Conservation (phyloP, 2,113 vertebrate species). For the Phrynocephalus versicolor region DNA sequence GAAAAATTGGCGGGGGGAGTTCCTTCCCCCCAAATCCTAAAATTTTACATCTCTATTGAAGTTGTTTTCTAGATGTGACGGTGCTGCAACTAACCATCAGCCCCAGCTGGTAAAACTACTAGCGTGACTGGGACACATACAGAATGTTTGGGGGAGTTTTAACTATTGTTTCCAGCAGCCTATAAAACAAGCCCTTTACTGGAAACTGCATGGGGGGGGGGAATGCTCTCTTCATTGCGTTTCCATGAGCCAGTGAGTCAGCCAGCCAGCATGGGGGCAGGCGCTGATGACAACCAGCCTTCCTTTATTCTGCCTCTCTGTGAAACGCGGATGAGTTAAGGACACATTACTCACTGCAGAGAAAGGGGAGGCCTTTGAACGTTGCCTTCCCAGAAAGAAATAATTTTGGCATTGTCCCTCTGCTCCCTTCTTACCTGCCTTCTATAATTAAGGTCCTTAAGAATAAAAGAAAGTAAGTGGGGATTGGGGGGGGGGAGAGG, state of each 20-base stretch:
- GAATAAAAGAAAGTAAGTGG: neutral
- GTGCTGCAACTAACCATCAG: too few species aligned
- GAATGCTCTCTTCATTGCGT: neutral
- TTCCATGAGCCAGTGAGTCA: neutral
- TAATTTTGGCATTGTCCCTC: neutral
- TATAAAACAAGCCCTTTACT: neutral
- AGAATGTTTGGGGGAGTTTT: neutral
- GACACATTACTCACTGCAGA: neutral
- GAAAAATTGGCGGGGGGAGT: too few species aligned
- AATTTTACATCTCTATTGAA: too few species aligned
- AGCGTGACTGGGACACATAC: too few species aligned
- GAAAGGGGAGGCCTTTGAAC: neutral
- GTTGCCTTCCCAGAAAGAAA: neutral
- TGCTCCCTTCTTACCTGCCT: neutral
- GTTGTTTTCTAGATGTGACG: neutral
- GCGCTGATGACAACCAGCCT: neutral
- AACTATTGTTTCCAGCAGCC: neutral
- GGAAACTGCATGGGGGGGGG: neutral
- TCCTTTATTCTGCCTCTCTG: constrained; percentile 1
- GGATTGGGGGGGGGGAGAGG: too few species aligned
- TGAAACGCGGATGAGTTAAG: neutral
- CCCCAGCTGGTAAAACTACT: too few species aligned
- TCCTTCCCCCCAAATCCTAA: too few species aligned
- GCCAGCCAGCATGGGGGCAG: neutral
- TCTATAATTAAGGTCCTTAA: neutral